These are phyloP conservation scores for Papilio elwesi DNA, from an alignment of 2,888 invertebrate genomes.

Conservation along the genomic window DNA sequence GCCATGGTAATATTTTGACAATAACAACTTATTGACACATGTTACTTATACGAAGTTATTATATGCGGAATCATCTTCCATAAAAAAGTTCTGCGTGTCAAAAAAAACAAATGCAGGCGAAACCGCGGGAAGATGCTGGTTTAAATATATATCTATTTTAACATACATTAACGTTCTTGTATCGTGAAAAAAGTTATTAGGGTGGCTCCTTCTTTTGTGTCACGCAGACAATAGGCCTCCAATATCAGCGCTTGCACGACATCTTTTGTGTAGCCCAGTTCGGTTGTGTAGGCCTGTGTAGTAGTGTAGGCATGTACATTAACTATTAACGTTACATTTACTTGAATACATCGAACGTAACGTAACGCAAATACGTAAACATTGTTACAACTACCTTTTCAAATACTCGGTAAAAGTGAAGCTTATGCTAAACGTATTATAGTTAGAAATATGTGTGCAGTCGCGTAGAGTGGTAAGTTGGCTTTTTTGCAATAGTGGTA, in stretches of 20 bases:
- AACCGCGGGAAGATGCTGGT: not conserved
- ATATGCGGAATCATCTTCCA: too few relatives aligned
- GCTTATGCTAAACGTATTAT: too few relatives aligned
- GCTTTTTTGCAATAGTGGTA: too few relatives aligned
- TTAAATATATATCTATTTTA: not conserved
- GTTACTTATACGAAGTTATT: too few relatives aligned
- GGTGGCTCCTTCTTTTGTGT: conserved; percentile 7
- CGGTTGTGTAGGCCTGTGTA: not conserved
- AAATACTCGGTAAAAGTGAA: not conserved
- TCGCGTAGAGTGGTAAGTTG: too few relatives aligned
- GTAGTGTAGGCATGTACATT: not conserved
- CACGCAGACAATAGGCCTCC: not conserved
- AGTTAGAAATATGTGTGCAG: too few relatives aligned
- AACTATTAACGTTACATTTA: not conserved
- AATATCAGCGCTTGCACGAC: conserved; percentile 2
- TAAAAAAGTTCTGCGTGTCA: too few relatives aligned
- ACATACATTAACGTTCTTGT: not conserved
- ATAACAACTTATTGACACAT: too few relatives aligned
- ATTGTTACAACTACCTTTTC: not conserved
- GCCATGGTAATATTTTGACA: too few relatives aligned
- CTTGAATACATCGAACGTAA: not conserved
- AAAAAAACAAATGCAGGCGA: too few relatives aligned
- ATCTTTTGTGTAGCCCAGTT: not conserved
- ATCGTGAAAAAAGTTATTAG: not conserved
- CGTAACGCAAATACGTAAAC: not conserved